Conservation (phyloP, 2,113 vertebrate genomes). For the Muscicapa adusta region DNA sequence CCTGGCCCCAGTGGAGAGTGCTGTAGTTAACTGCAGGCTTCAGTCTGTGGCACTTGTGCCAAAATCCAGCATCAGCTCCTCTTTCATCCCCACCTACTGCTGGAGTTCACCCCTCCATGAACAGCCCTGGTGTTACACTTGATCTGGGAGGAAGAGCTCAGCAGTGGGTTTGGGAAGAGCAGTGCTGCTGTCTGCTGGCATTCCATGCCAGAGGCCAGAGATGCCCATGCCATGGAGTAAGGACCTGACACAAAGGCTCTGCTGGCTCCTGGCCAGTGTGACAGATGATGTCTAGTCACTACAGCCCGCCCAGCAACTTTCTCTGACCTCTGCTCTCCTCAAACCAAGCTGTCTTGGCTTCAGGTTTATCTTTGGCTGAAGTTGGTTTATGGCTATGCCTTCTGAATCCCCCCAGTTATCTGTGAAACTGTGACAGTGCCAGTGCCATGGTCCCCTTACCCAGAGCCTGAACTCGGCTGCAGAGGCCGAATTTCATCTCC, state of each 20-base stretch:
- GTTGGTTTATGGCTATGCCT: background rate
- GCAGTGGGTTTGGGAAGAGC: background rate
- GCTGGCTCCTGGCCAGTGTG: background rate
- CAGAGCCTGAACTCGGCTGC: background rate
- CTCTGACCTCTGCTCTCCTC: background rate
- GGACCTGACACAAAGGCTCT: background rate
- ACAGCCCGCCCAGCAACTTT: background rate
- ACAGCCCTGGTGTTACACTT: background rate
- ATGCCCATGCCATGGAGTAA: background rate
- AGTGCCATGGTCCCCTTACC: fast-evolving
- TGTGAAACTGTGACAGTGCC: background rate
- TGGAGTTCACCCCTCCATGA: background rate
- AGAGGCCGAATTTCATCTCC: background rate
- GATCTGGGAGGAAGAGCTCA: background rate
- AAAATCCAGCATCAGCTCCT: background rate
- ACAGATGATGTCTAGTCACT: background rate
- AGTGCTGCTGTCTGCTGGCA: background rate
- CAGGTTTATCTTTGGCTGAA: background rate
- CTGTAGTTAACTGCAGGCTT: background rate
- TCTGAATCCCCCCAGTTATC: background rate
- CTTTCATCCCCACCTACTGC: background rate
- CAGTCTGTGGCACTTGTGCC: background rate
- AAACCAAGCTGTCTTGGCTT: background rate
- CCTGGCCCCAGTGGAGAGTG: background rate
- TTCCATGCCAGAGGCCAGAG: background rate